Base-by-base conservation (phyloP, 2,113 vertebrate species). In the Epinephelus lanceolatus region DNA sequence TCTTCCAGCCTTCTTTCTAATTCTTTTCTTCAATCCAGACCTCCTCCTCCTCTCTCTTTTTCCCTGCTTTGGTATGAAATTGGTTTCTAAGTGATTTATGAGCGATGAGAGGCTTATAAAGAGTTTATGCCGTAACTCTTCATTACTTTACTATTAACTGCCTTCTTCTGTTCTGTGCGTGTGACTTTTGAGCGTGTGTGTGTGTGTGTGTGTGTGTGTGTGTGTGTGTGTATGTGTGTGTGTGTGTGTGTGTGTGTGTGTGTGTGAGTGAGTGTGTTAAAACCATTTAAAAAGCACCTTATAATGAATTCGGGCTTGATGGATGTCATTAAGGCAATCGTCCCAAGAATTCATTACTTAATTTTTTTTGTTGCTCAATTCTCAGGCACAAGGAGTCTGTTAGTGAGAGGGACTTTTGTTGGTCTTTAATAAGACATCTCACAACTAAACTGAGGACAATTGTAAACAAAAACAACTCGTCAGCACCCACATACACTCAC, bases 61-160 rank as follows among this genome's bases (percentile, higher is more conserved):
- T 51, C n/a, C 25, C 57, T 62, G 52, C 78, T 84, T 81, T 76
- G 51, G 19, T 86, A 84, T 83, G 59, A 84, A 90, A 87, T 88
- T 83, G 81, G 72, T 86, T 81, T 79, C 53, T 86, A 78, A 88
- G 75, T 86, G 83, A 85, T 88, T 89, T 78, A 89, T 80, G 81
- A 86, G 63, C 15, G 49, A 77, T 73, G 81, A 83, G 77, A 76
- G 81, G 69, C 74, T 85, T 72, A 81, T 83, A 80, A 88, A 78
- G 88, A 84, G 79, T 90, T 89, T 78, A 78, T 81, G 69, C 76
- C 18, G 62, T 84, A 89, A 89, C 76, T 89, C 83, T 87, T 90
- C 80, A 89, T 90, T 79, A 88, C 86, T 77, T 71, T 42, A 77
- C 67, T 70, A 70, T 92, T 88, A 86, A 80, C 81, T 73, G 77